These are phyloP conservation scores for Cantharis nigra DNA, from an alignment of 2,888 invertebrate genomes.

Conservation along the genomic window DNA sequence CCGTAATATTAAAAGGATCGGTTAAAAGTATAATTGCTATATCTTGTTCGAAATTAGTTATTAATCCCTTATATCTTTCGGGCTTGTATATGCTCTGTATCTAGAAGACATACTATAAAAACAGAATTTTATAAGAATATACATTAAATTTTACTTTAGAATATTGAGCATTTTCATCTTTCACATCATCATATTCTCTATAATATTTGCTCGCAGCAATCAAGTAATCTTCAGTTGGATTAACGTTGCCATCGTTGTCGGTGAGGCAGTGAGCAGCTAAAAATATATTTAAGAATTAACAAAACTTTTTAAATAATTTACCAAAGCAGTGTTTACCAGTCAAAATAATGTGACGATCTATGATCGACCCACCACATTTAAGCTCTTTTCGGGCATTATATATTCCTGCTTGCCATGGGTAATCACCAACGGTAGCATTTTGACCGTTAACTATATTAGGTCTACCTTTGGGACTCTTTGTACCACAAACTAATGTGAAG, in stretches of 20 bases:
- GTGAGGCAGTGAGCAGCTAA: neutral
- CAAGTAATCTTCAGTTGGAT: slow-evolving; percentile 21
- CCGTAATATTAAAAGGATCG: slow-evolving; percentile 40
- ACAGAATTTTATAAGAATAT: too few species aligned
- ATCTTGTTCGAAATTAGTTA: slow-evolving; percentile 42
- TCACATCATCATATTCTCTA: slow-evolving; percentile 35
- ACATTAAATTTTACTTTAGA: neutral
- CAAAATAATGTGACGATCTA: too few species aligned
- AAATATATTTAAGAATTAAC: neutral
- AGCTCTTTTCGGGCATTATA: neutral
- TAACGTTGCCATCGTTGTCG: slow-evolving; percentile 13
- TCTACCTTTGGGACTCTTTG: neutral
- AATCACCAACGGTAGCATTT: neutral
- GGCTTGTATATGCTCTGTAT: slow-evolving; percentile 35
- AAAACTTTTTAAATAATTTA: too few species aligned
- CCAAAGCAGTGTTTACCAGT: too few species aligned
- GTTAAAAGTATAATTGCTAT: slow-evolving; percentile 47
- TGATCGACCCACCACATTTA: too few species aligned
- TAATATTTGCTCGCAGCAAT: slow-evolving; percentile 46
- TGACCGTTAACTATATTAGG: neutral
- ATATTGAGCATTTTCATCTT: slow-evolving; percentile 31
- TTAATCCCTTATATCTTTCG: slow-evolving; percentile 35
- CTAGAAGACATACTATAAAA: slow-evolving; percentile 18
- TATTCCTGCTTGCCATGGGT: neutral
- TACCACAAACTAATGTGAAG: neutral